Base-by-base conservation (phyloP, 1,140 invertebrate species). In the Sinonovacula constricta region DNA sequence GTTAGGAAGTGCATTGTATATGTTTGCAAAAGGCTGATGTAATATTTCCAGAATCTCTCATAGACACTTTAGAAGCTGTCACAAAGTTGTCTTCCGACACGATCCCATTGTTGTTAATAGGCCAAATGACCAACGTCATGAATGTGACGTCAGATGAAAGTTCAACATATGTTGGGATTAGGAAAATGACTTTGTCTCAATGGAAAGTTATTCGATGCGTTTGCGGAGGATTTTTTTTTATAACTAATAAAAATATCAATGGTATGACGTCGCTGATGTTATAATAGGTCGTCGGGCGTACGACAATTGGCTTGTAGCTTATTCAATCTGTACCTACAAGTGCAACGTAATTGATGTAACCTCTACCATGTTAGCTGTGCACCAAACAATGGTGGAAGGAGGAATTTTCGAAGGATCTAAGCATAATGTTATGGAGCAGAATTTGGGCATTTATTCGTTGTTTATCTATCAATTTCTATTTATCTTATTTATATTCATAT, bases 141-240 rank as follows among this genome's bases (percentile, higher is more conserved):
- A 51, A 79, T 59, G 51, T 83, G 3, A 80, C 69, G 14, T 33
- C 31, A 10, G 45, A 54, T 2, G 83, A 82, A 54, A 54, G 75
- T 0, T 39, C 59, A 39, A 53, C 74, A 10, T 80, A 65, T 26
- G 60, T 67, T 53, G 67, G 62, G 1, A 62, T 84, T 22, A 30
- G 7, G 39, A 33, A 76, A 28, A 45, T 30, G 15, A 53, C 70
- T 3, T 45, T 57, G 15, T 15, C 34, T 24, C 54, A 76, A 53
- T n/a, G 83, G 81, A 0, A 59, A 79, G 45, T n/a, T 81, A 7
- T 85, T 85, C 59, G 70, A 57, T 18, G 53, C 71, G n/a, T 76
- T 69, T 30, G 79, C 81, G 3, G 81, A 85, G 31, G 83, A 85
- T 57, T 83, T 76, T 57, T 85, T 85, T 34, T 80, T 85, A n/a